Conservation (phyloP, 2,797 vertebrate species). For the Pampus argenteus region DNA sequence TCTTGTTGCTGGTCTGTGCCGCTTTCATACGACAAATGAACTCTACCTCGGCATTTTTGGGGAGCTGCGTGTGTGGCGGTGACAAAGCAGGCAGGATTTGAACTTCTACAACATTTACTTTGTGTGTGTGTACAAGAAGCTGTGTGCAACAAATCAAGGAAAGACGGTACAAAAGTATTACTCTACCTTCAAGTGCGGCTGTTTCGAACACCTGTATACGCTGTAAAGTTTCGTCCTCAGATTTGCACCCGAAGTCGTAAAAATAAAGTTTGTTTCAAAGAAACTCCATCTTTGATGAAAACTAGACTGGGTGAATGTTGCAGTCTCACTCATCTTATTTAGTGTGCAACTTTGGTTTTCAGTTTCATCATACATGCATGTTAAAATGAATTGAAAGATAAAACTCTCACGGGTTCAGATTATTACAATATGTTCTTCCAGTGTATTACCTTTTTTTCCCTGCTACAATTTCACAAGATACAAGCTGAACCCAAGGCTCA, state of each 20-base stretch:
- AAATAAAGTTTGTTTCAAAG: not conserved
- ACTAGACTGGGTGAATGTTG: not conserved
- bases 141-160: too few relatives aligned
- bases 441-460: not conserved
- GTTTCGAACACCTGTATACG: not conserved
- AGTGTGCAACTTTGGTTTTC: not conserved
- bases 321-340: conserved; percentile 2
- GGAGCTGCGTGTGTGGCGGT: not conserved
- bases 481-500: not conserved
- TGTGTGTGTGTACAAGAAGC: not conserved
- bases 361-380: not conserved
- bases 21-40: not conserved
- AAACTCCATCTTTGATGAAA: not conserved
- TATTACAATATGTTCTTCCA: not conserved
- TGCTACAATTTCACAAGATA: not conserved
- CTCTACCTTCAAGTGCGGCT: too few relatives aligned
- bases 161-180: not conserved
- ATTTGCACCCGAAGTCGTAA: not conserved
- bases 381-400: not conserved
- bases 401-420: not conserved
- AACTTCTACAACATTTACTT: not conserved
- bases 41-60: not conserved
- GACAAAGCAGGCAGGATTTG: not conserved
- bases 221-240: not conserved
- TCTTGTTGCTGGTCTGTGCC: not conserved